Evolutionary conservation across 1,140 invertebrate genomes (phyloP).

Genomic region (Drosophila parvula): DNA sequence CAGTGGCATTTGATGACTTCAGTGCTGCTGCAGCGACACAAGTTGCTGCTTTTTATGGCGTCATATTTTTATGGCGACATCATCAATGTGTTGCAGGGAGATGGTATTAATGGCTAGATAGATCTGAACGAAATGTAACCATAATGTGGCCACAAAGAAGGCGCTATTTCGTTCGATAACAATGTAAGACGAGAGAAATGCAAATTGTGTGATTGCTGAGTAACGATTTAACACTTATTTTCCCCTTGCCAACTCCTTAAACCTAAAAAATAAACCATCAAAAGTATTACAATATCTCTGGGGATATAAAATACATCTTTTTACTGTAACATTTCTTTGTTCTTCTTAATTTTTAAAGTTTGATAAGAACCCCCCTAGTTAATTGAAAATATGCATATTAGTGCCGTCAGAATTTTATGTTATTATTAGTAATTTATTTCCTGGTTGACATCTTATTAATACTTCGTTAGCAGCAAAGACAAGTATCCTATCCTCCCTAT

Average conservation of each 20-base stretch:
- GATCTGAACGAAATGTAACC: conserved; percentile 19
- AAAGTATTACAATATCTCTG: no score
- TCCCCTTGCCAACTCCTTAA: no score
- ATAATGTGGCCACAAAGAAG: conserved; percentile 21
- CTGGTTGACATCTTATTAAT: not conserved
- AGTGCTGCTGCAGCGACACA: conserved; percentile 13
- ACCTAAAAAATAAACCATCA: no score
- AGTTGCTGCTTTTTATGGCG: conserved; percentile 39
- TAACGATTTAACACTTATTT: no score
- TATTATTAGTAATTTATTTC: not conserved
- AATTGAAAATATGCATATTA: not conserved
- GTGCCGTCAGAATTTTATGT: not conserved
- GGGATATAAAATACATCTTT: no score
- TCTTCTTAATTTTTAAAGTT: not conserved
- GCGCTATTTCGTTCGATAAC: not conserved
- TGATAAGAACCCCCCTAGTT: not conserved
- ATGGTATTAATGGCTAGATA: conserved; percentile 23
- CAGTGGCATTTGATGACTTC: conserved; percentile 33
- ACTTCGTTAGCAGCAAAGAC: not conserved
- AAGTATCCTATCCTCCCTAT: not conserved
- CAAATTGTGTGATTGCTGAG: no score
- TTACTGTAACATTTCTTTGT: not conserved
- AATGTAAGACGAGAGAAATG: conserved; percentile 4
- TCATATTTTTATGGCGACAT: conserved; percentile 46
- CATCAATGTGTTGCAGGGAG: conserved; percentile 23